Base-by-base conservation (phyloP, 2,888 invertebrate genomes). In the Ecdyonurus torrentis region DNA sequence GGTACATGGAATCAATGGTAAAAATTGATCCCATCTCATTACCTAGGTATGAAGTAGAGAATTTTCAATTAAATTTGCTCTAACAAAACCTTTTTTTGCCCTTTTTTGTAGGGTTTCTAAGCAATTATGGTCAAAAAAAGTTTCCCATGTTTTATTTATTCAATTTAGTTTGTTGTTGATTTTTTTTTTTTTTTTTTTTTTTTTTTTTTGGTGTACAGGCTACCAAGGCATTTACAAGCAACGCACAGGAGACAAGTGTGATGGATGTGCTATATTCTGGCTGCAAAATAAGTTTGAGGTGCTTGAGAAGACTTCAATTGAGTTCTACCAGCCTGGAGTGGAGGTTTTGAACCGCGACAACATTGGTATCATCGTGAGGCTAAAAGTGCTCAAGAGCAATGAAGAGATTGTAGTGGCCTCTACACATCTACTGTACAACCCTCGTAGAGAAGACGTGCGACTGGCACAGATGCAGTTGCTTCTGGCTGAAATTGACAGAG, bases 371-470 rank as follows among this genome's bases (percentile, higher is more conserved):
- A 79, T 96, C 63, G 84, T 85, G 2, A 88, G 88, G 72, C 79
- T 97, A 64, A 80, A 76, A 64, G 70, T 73, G 0, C 70, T 76
- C 62, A 77, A 78, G 0, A 68, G 63, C 23, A 61, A 65, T 18
- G 64, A 75, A 1, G 77, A 82, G 5, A 74, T 96, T 53, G 81
- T 91, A 61, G 83, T 98, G 1, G 91, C 92, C 2, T 98, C 93
- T 15, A 98, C 98, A 0, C 99, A 99, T 75, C 78, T 99, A 59
- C 77, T 98, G 10, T 99, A 89, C 74, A 98, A 98, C 78, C 94
- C 92, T 0, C 84, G 78, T 67, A 79, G 98, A 52, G 85, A 89
- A 22, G 97, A 98, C 73, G 84, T 97, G 1, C 84, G 95, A 68
- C 77, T 97, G 25, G 94, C 91, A 0, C 98, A 99, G 76, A 24